A percentile compares a stretch with the other conserved stretches of the same genome.
These are phyloP conservation scores for Oceanodroma leucorhoa DNA, from an alignment of 2,797 vertebrate species.

Conservation along the genomic window DNA sequence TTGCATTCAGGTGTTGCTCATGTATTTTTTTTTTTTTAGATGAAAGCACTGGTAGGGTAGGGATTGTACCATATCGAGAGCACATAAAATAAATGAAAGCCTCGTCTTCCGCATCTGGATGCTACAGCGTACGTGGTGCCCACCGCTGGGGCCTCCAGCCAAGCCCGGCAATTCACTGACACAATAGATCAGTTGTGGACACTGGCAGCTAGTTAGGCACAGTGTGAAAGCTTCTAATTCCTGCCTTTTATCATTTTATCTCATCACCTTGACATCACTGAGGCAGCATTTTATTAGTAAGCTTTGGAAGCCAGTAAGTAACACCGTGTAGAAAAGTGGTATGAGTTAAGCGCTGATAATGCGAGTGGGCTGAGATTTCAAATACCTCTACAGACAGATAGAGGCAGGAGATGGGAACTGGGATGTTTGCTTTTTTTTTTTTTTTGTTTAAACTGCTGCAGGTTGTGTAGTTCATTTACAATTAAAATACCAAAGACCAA, in stretches of 20 bases:
- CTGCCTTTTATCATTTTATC: not conserved
- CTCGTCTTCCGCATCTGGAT: not conserved
- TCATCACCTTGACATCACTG: not conserved
- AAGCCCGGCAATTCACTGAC: not conserved
- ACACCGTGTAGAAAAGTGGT: not conserved
- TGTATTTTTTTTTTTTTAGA: not conserved
- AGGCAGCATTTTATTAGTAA: not conserved
- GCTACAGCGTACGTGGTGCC: not conserved
- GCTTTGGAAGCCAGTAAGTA: not conserved
- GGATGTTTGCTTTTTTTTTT: not conserved
- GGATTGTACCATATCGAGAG: not conserved
- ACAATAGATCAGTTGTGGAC: not conserved
- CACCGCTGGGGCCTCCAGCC: not conserved
- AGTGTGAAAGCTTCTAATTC: not conserved
- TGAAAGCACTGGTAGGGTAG: not conserved
- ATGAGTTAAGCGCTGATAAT: not conserved
- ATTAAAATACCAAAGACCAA: slow-evolving; percentile 18
- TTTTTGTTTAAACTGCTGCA: slow-evolving; percentile 7
- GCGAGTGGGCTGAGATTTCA: not conserved
- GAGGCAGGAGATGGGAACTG: not conserved
- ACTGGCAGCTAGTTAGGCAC: not conserved
- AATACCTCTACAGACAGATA: not conserved
- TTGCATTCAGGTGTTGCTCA: not conserved
- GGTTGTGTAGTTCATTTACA: slow-evolving; percentile 18
- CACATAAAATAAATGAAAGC: not conserved